A percentile compares a stretch with the other conserved stretches of the same genome.
Conservation (phyloP, 2,888 invertebrate species). For the Hypolimnas misippus region DNA sequence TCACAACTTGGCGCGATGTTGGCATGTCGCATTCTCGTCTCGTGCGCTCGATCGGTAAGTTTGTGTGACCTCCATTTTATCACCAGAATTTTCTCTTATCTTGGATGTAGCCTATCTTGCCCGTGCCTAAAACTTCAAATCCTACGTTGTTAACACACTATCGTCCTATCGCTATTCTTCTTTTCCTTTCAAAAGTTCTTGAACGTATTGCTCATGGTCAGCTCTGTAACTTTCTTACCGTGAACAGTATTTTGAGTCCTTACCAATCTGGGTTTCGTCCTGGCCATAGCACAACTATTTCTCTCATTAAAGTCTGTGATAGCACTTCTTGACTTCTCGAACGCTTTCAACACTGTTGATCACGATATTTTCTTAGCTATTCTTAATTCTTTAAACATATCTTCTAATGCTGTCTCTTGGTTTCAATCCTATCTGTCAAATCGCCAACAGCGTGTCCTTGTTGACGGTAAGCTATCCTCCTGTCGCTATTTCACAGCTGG, state of each 20-base stretch:
- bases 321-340: too few species aligned
- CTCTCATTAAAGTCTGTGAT: slow-evolving; percentile 21
- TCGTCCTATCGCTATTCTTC: slow-evolving; percentile 20
- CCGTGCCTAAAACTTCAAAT: slow-evolving; percentile 13
- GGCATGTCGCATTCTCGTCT: slow-evolving; percentile 86
- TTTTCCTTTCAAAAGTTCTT: slow-evolving; percentile 31
- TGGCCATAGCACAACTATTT: slow-evolving; percentile 27
- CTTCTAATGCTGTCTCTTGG: too few species aligned
- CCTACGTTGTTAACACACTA: background rate
- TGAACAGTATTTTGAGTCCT: slow-evolving; percentile 17
- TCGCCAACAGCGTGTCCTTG: too few species aligned
- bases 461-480: background rate
- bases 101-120: too few species aligned
- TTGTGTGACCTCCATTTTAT: too few species aligned
- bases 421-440: too few species aligned
- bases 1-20: slow-evolving; percentile 89
- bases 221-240: slow-evolving; percentile 4
- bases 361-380: too few species aligned
- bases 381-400: too few species aligned
- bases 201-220: slow-evolving; percentile 23
- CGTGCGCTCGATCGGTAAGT: slow-evolving; percentile 49
- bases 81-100: too few species aligned
- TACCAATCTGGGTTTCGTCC: slow-evolving; percentile 24
- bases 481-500: background rate
- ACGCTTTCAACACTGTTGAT: too few species aligned